These are phyloP conservation scores for Eulithis prunata DNA, from an alignment of 2,888 invertebrate species.

Conservation along the genomic window DNA sequence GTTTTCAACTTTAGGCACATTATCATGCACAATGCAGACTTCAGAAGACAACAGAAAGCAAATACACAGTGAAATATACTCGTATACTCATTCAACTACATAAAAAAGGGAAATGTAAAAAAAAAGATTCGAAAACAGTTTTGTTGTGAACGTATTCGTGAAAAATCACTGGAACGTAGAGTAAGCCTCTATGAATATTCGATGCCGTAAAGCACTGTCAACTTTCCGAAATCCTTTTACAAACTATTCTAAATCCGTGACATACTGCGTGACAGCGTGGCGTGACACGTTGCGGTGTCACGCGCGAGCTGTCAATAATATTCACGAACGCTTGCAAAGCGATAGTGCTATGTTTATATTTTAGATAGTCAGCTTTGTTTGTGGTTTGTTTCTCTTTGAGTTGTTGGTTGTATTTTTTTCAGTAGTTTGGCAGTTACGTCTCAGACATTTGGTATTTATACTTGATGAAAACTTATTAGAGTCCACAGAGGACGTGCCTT, in stretches of 20 bases:
- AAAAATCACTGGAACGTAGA: neutral
- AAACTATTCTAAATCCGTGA: neutral
- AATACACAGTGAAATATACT: too few species aligned
- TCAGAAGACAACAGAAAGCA: too few species aligned
- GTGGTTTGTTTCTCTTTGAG: neutral
- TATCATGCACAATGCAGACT: too few species aligned
- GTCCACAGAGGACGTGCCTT: too few species aligned
- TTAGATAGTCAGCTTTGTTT: neutral
- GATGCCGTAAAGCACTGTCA: slow-evolving; percentile 2
- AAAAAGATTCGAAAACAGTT: neutral
- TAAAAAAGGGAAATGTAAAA: neutral
- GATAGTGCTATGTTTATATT: slow-evolving; percentile 1
- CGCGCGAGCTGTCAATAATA: slow-evolving; percentile 29
- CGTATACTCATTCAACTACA: too few species aligned
- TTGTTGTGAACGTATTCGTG: neutral
- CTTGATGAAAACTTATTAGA: too few species aligned
- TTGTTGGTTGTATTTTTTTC: too few species aligned
- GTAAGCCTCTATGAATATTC: slow-evolving; percentile 1
- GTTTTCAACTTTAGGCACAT: too few species aligned
- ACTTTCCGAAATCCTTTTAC: slow-evolving; percentile 4
- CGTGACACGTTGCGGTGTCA: slow-evolving; percentile 18
- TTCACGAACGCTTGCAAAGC: slow-evolving; percentile 22
- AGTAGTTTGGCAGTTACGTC: too few species aligned
- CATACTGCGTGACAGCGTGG: neutral
- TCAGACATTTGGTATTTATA: too few species aligned